Evolutionary conservation across 1,140 invertebrate species (phyloP).

Genomic region (Myzus persicae): DNA sequence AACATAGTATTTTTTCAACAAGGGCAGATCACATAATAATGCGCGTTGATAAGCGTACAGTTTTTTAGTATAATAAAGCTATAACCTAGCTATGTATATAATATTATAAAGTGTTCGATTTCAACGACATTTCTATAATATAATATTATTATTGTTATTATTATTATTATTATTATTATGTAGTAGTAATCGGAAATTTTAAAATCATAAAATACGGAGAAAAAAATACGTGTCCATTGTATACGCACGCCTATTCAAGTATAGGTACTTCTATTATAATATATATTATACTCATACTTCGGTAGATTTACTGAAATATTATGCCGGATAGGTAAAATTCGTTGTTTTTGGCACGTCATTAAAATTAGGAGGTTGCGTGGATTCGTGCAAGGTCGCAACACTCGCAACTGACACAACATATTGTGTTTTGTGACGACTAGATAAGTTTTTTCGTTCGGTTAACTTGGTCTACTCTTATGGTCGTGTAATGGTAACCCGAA

Average conservation of each 20-base stretch:
- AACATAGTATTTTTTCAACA: background rate
- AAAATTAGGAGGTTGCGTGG: background rate
- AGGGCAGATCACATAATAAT: background rate
- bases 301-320: background rate
- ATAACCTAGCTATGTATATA: background rate
- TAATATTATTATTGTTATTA: too few relatives aligned
- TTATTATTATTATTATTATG: too few relatives aligned
- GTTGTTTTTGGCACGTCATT: background rate
- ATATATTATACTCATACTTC: background rate
- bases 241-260: background rate
- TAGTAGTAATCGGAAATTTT: constrained; percentile 8
- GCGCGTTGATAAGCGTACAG: constrained; percentile 6
- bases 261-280: background rate
- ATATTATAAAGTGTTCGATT: background rate
- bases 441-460: background rate
- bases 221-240: constrained; percentile 16
- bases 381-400: background rate
- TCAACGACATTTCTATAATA: constrained; percentile 3
- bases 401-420: background rate
- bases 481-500: background rate
- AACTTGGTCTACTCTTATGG: background rate
- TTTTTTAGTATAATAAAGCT: background rate
- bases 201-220: background rate
- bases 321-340: background rate
- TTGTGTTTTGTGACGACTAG: background rate